These are phyloP conservation scores for Halcyon smyrnensis DNA, from an alignment of 2,797 vertebrate genomes.

Conservation along the genomic window DNA sequence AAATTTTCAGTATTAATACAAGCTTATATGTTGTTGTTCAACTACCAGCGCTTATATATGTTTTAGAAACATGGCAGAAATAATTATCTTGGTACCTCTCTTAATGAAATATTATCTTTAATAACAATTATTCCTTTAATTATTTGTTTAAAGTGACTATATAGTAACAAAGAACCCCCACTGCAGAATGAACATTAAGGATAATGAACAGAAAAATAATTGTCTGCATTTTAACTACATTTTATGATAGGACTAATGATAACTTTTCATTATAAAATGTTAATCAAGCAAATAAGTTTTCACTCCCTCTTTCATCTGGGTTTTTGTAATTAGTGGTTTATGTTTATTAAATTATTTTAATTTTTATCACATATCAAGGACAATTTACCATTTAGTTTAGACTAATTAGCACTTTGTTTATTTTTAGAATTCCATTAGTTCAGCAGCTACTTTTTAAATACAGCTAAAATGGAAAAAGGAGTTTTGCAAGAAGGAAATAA, in stretches of 20 bases:
- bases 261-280: slow-evolving; percentile 16
- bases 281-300: slow-evolving; percentile 25
- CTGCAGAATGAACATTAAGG: neutral
- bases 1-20: neutral
- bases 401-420: slow-evolving; percentile 52
- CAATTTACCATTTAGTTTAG: slow-evolving; percentile 8
- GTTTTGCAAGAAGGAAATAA: neutral
- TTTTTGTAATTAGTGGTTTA: slow-evolving; percentile 42
- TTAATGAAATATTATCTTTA: neutral
- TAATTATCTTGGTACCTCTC: neutral
- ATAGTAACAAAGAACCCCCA: neutral
- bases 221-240: slow-evolving; percentile 3
- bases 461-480: neutral
- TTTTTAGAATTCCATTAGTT: slow-evolving; percentile 30
- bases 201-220: neutral
- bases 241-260: neutral
- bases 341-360: slow-evolving; percentile 53
- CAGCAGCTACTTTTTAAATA: neutral
- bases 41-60: neutral
- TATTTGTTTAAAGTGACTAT: neutral
- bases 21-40: neutral
- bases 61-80: neutral
- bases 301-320: neutral
- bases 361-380: slow-evolving; percentile 38
- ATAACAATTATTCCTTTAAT: neutral